These are phyloP conservation scores for Seira musarum DNA, from an alignment of 2,888 invertebrate genomes.

Conservation along the genomic window DNA sequence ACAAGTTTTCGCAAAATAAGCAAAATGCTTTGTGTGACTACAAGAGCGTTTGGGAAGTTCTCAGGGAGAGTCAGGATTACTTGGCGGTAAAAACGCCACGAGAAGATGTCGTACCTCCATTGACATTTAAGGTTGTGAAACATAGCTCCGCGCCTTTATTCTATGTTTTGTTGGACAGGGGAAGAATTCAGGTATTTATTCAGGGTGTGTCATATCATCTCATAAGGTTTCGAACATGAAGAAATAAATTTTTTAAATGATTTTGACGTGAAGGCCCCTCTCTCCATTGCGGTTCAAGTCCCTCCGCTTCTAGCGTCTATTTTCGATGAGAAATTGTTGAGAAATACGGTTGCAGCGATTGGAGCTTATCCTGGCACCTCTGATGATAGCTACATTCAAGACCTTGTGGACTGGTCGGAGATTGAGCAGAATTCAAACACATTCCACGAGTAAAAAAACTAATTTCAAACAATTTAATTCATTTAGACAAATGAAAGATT, in stretches of 20 bases:
- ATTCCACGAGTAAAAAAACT: slow-evolving; percentile 34
- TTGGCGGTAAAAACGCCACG: slow-evolving; percentile 41
- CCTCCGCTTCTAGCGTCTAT: slow-evolving; percentile 26
- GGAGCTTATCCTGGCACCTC: slow-evolving; percentile 45
- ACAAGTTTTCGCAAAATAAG: slow-evolving; percentile 78
- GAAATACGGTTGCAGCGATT: slow-evolving; percentile 32
- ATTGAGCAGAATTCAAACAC: slow-evolving; percentile 38
- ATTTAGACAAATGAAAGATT: too few species aligned
- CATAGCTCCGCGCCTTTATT: slow-evolving; percentile 50
- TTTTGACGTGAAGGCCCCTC: too few species aligned
- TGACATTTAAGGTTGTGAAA: slow-evolving; percentile 42
- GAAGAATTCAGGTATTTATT: slow-evolving; percentile 49
- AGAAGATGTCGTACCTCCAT: slow-evolving; percentile 27
- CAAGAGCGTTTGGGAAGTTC: slow-evolving; percentile 64
- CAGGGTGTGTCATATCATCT: too few species aligned
- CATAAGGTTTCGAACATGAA: slow-evolving; percentile 11
- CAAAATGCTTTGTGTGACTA: slow-evolving; percentile 74
- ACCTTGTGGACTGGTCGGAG: slow-evolving; percentile 48
- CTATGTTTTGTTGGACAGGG: slow-evolving; percentile 58
- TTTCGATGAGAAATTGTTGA: not conserved
- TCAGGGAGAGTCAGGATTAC: slow-evolving; percentile 60
- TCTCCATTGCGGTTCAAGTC: slow-evolving; percentile 40
- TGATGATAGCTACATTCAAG: not conserved
- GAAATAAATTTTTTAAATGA: slow-evolving; percentile 12
- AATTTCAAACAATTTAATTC: not conserved